Evolutionary conservation across 2,888 invertebrate genomes (phyloP).

Genomic region (Plebejus argus): DNA sequence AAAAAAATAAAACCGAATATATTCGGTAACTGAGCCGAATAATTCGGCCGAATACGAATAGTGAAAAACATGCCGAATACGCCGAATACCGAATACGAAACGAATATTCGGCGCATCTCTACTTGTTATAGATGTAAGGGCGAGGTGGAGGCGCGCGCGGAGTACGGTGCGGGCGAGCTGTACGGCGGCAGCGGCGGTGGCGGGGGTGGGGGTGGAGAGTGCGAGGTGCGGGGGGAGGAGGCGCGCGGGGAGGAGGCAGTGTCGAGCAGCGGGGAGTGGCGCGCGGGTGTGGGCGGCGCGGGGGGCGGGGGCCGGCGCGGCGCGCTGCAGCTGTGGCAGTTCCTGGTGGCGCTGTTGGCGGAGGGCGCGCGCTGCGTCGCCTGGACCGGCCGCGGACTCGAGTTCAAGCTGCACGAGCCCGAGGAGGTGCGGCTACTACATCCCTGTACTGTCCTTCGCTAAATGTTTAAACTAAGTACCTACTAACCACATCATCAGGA

Average conservation of each 20-base stretch:
- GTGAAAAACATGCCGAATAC: too few species aligned
- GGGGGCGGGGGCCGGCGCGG: constrained; percentile 82
- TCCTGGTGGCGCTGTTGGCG: constrained; percentile 88
- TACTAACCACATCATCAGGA: too few species aligned
- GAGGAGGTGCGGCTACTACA: constrained; percentile 84
- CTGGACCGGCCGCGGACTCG: constrained; percentile 97
- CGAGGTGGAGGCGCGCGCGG: constrained; percentile 52
- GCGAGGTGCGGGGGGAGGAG: constrained; percentile 48
- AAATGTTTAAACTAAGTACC: too few species aligned
- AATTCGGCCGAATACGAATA: too few species aligned
- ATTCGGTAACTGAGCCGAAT: too few species aligned
- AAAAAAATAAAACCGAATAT: too few species aligned
- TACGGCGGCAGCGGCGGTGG: constrained; percentile 49
- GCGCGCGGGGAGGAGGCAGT: constrained; percentile 63
- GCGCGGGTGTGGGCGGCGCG: constrained; percentile 68
- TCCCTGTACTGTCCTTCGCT: too few species aligned
- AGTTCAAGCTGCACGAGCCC: constrained; percentile 97
- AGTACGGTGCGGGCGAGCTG: constrained; percentile 59
- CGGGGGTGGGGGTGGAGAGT: constrained; percentile 48
- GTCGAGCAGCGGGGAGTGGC: constrained; percentile 56
- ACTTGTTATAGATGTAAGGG: constrained; percentile 61
- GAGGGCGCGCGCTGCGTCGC: constrained; percentile 92
- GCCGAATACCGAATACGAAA: too few species aligned
- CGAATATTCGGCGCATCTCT: too few species aligned
- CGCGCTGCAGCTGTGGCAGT: constrained; percentile 96